These are phyloP conservation scores for Steinernema khuongi DNA, from an alignment of 1,140 invertebrate species.

Conservation along the genomic window DNA sequence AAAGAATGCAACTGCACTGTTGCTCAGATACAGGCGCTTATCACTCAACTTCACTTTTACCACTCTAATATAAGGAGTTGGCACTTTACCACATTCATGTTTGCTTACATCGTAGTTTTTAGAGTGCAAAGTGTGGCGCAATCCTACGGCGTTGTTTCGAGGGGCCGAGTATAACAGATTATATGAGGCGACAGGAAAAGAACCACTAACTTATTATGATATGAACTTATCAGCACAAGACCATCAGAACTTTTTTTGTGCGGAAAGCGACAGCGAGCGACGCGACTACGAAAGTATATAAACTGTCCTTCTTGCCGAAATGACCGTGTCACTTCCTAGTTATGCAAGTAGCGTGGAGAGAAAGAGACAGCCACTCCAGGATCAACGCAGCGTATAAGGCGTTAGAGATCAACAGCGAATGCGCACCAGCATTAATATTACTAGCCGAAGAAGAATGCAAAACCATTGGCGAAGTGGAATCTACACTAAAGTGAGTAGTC, in stretches of 20 bases:
- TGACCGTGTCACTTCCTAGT: constrained; percentile 63
- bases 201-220: constrained; percentile 94
- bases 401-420: constrained; percentile 82
- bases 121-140: constrained; percentile 95
- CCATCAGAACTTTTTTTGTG: constrained; percentile 95
- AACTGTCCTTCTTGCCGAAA: neutral
- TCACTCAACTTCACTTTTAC: neutral
- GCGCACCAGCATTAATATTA: constrained; percentile 87
- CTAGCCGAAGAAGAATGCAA: constrained; percentile 91
- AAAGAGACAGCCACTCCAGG: constrained; percentile 81
- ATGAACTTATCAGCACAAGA: constrained; percentile 98
- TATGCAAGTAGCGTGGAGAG: constrained; percentile 94
- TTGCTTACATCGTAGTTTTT: constrained; percentile 60
- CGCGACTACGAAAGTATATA: constrained; percentile 79
- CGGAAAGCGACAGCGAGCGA: constrained; percentile 80
- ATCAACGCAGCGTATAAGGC: constrained; percentile 87
- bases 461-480: constrained; percentile 71
- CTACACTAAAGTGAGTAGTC: constrained; percentile 30
- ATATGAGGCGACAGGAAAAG: constrained; percentile 77
- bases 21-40: no score
- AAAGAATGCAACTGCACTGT: no score
- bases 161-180: constrained; percentile 92
- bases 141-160: constrained; percentile 87
- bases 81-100: neutral
- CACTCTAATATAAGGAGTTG: no score